These are phyloP conservation scores for Drosophila busckii DNA, from an alignment of 1,140 invertebrate species.

Conservation along the genomic window DNA sequence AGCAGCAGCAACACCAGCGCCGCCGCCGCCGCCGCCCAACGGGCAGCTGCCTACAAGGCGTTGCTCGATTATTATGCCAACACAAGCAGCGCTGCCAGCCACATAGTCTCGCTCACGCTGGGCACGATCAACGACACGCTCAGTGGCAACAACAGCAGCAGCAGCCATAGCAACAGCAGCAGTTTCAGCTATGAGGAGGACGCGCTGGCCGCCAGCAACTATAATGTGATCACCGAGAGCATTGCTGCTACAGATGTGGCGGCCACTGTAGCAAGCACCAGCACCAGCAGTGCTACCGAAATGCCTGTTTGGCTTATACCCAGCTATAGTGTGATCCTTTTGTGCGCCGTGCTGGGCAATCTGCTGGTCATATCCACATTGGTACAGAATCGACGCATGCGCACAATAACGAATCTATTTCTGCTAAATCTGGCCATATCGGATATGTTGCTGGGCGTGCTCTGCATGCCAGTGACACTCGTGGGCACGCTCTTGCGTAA, in stretches of 20 bases:
- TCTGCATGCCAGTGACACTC: slow-evolving; percentile 93
- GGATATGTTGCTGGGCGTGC: slow-evolving; percentile 90
- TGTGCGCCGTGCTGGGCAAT: slow-evolving; percentile 89
- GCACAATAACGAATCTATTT: slow-evolving; percentile 93
- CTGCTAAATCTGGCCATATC: slow-evolving; percentile 91
- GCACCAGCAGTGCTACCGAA: slow-evolving; percentile 16
- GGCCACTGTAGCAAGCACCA: not conserved
- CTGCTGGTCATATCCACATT: slow-evolving; percentile 89
- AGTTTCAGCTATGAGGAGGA: slow-evolving; percentile 9
- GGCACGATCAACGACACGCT: slow-evolving; percentile 24
- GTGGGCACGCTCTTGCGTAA: slow-evolving; percentile 89
- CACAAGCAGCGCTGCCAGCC: slow-evolving; percentile 41
- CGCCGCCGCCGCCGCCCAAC: slow-evolving; percentile 13
- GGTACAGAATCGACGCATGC: slow-evolving; percentile 89
- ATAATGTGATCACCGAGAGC: slow-evolving; percentile 20
- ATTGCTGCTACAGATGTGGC: not conserved
- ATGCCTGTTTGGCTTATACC: slow-evolving; percentile 81
- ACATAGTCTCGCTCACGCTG: slow-evolving; percentile 50
- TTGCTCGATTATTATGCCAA: slow-evolving; percentile 56
- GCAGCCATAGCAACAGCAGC: not conserved
- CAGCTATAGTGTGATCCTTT: slow-evolving; percentile 88
- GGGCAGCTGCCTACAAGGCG: slow-evolving; percentile 36
- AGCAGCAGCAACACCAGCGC: slow-evolving; percentile 3
- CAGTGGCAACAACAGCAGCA: not conserved
- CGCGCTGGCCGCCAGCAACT: not conserved